phyloP scores from a whole-genome alignment of 2,797 vertebrate genomes.

The Leptatherina wallacei region DNA sequence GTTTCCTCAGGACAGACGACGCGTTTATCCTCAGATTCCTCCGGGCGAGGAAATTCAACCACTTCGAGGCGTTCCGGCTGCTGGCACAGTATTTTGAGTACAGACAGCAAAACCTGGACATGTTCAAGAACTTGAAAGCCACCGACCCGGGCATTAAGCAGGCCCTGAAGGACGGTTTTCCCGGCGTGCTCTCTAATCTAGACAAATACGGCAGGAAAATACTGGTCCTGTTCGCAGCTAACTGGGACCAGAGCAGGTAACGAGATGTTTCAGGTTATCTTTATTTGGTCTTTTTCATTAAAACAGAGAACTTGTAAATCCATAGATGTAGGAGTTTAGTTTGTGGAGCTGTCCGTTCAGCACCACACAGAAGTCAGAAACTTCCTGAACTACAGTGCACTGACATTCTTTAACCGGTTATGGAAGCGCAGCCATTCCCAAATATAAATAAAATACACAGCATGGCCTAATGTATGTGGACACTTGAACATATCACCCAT shows the following conservation, averaged over 20 bases:
- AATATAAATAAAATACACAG: not conserved
- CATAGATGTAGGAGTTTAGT: not conserved
- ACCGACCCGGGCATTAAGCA: slow-evolving; percentile 98
- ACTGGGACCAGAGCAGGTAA: slow-evolving; percentile 99
- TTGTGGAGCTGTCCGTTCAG: slow-evolving; percentile 56
- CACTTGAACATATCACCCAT: not conserved
- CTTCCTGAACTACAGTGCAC: not conserved
- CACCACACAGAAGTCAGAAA: slow-evolving; percentile 23
- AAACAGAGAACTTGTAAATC: not conserved
- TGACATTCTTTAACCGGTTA: not conserved
- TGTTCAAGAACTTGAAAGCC: slow-evolving; percentile 99
- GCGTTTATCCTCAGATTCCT: slow-evolving; percentile 97
- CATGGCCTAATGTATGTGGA: not conserved
- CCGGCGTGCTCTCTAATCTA: slow-evolving; percentile 94
- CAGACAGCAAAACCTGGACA: slow-evolving; percentile 98
- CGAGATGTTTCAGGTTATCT: not conserved
- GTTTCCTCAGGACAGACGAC: slow-evolving; percentile 97
- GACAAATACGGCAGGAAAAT: slow-evolving; percentile 98
- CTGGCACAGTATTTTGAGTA: slow-evolving; percentile 98
- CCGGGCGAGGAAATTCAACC: slow-evolving; percentile 97
- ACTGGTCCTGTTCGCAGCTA: slow-evolving; percentile 95
- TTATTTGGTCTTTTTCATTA: no score
- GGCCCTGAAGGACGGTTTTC: slow-evolving; percentile 97
- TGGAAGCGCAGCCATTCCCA: not conserved
- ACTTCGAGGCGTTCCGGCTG: slow-evolving; percentile 97